Base-by-base conservation (phyloP, 2,797 vertebrate genomes). In the Prionace glauca region DNA sequence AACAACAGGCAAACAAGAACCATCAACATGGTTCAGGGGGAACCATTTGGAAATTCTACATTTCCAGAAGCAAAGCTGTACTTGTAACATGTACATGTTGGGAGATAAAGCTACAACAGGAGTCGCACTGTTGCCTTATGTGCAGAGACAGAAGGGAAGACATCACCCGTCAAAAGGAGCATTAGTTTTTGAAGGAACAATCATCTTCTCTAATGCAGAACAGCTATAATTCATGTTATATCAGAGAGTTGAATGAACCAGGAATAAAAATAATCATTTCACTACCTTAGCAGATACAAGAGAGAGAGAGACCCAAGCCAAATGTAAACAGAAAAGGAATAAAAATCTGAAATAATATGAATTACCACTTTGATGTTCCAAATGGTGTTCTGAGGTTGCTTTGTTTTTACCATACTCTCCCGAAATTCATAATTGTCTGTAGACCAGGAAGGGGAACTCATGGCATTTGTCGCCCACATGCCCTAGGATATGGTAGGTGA, bases 331-430 rank as follows among this genome's bases (percentile, higher is more conserved):
- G 26, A 29, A 77, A 56, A 45, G 45, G 93, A 95, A 95, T 95
- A 50, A 56, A 95, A 56, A 77, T 12, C 26, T 32, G n/a, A 95
- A 98, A 98, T 97, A 96, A 97, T 97, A 97, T 97, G 98, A 98
- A 98, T 98, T 99, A 99, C 99, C 99, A 99, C 99, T 99, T 99
- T 98, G 98, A 99, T 98, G 99, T 98, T 99, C 99, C 99, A 99
- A 98, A 98, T 98, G 97, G 98, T 98, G 97, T 98, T 98, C 98
- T 98, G 98, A 98, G 98, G 97, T 98, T 98, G 98, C 98, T 98
- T 99, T 98, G 99, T 99, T 98, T 98, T 98, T 98, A 99, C 99
- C 98, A 98, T 98, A 98, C 98, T 97, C 97, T 99, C 99, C 98
- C 99, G 99, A 98, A 98, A 98, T 98, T 99, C 99, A 97, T 98